Evolutionary conservation across 2,888 invertebrate species (phyloP).

Genomic region (Theretra japonica): DNA sequence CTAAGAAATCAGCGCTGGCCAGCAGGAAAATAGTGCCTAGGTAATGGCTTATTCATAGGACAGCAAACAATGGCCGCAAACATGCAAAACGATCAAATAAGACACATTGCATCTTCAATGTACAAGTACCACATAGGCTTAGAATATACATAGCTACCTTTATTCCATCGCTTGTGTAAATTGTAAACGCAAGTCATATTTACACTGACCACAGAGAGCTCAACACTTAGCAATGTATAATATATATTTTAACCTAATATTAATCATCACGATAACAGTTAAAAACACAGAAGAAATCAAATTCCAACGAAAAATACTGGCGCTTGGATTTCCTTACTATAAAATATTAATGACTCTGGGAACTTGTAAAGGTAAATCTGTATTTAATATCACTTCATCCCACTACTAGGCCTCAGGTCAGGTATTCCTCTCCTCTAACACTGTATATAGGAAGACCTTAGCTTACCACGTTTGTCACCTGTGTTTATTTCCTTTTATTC

Average conservation of each 20-base stretch:
- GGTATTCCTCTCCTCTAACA: too few species aligned
- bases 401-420: too few species aligned
- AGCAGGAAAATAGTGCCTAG: too few species aligned
- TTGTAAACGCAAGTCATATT: neutral
- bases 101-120: neutral
- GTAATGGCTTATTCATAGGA: neutral
- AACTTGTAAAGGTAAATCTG: constrained; percentile 61
- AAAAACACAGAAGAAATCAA: constrained; percentile 29
- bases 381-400: neutral
- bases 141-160: neutral
- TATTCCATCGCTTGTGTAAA: neutral
- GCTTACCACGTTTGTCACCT: too few species aligned
- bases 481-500: too few species aligned
- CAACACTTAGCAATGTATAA: neutral
- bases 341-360: constrained; percentile 66
- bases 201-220: neutral
- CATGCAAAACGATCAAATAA: neutral
- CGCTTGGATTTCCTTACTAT: constrained; percentile 63
- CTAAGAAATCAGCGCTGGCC: too few species aligned
- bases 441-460: too few species aligned
- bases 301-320: constrained; percentile 55
- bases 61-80: constrained; percentile 1
- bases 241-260: neutral
- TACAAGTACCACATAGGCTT: too few species aligned
- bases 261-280: constrained; percentile 7